phyloP scores from a whole-genome alignment of 2,888 invertebrate genomes.

The Eupsilia transversa region DNA sequence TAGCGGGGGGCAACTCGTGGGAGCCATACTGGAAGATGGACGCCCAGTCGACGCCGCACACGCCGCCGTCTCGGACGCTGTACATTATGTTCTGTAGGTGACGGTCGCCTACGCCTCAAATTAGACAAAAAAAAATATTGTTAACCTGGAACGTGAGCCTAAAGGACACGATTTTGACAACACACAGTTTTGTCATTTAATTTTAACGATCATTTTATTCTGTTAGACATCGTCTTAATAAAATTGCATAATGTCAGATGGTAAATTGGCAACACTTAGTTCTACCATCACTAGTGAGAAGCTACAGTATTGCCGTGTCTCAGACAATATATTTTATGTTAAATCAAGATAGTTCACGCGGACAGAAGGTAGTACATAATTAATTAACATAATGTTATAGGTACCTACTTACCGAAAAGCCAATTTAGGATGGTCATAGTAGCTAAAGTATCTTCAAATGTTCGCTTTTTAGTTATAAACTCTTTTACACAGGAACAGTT shows the following conservation, averaged over 20 bases:
- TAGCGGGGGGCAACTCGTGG: slow-evolving; percentile 74
- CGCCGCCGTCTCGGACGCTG: slow-evolving; percentile 65
- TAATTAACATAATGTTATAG: not conserved
- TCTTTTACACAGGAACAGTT: slow-evolving; percentile 72
- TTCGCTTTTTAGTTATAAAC: slow-evolving; percentile 75
- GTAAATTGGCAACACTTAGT: too few relatives aligned
- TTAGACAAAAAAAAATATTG: not conserved
- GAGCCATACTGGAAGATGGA: slow-evolving; percentile 71
- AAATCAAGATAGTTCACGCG: too few relatives aligned
- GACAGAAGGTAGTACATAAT: too few relatives aligned
- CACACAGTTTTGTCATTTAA: not conserved
- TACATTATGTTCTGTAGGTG: slow-evolving; percentile 81
- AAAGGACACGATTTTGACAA: not conserved
- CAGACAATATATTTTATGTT: too few relatives aligned
- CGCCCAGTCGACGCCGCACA: slow-evolving; percentile 79
- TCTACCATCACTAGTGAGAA: too few relatives aligned
- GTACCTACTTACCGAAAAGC: slow-evolving; percentile 79
- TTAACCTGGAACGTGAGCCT: not conserved
- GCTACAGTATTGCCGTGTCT: too few relatives aligned
- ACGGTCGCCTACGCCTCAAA: slow-evolving; percentile 80
- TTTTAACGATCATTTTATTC: not conserved
- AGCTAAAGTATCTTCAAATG: slow-evolving; percentile 73
- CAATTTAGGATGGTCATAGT: slow-evolving; percentile 76
- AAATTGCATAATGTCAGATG: too few relatives aligned
- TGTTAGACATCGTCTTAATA: too few relatives aligned